Evolutionary conservation across 2,888 invertebrate species (phyloP).

Genomic region (Plebejus melissa): DNA sequence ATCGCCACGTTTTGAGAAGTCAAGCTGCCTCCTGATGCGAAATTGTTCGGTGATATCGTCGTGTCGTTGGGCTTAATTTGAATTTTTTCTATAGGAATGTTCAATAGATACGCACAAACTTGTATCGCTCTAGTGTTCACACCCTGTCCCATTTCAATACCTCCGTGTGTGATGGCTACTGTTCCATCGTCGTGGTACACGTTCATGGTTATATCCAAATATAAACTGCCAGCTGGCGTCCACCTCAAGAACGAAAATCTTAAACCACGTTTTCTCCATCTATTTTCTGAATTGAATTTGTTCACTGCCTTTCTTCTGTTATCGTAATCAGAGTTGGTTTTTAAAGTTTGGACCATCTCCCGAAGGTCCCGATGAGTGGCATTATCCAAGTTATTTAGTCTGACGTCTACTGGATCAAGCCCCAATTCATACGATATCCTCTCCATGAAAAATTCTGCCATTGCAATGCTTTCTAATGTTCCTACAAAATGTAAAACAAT

Average conservation of each 20-base stretch:
- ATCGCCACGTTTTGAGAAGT: slow-evolving; percentile 51
- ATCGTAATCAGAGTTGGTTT: slow-evolving; percentile 61
- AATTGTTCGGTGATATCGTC: slow-evolving; percentile 81
- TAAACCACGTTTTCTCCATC: slow-evolving; percentile 88
- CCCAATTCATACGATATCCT: slow-evolving; percentile 78
- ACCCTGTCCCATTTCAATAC: slow-evolving; percentile 90
- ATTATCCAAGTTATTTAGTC: slow-evolving; percentile 53
- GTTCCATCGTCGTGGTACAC: slow-evolving; percentile 86
- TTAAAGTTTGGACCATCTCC: slow-evolving; percentile 66
- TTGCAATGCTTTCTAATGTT: slow-evolving; percentile 81
- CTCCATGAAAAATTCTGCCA: slow-evolving; percentile 82
- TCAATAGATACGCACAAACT: slow-evolving; percentile 81
- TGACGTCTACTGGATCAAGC: slow-evolving; percentile 78
- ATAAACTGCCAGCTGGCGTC: slow-evolving; percentile 64
- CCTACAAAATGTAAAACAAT: slow-evolving; percentile 53
- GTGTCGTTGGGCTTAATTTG: slow-evolving; percentile 81
- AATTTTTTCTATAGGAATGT: slow-evolving; percentile 81
- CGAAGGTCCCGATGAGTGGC: slow-evolving; percentile 58
- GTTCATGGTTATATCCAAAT: slow-evolving; percentile 80
- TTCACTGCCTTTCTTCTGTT: slow-evolving; percentile 64
- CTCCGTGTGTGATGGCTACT: slow-evolving; percentile 84
- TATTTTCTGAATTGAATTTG: slow-evolving; percentile 82
- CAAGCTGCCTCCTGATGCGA: slow-evolving; percentile 82
- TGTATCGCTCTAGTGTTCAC: slow-evolving; percentile 84
- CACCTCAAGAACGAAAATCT: slow-evolving; percentile 85